Evolutionary conservation across 1,140 invertebrate genomes (phyloP).

Genomic region (Andricus grossulariae): DNA sequence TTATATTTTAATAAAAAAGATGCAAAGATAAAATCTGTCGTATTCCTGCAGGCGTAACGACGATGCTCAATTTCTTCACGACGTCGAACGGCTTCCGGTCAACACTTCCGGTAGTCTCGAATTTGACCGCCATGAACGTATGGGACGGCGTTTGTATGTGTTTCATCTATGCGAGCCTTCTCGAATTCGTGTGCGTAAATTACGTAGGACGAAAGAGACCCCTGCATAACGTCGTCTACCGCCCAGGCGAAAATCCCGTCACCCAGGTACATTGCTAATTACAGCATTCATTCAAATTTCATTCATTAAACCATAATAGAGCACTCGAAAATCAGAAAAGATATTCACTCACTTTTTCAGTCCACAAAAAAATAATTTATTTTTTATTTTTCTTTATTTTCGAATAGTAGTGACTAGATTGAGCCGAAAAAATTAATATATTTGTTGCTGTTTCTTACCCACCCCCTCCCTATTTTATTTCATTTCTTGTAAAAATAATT

Average conservation of each 20-base stretch:
- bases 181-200: conserved; percentile 96
- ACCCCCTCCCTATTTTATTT: no score
- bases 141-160: conserved; percentile 98
- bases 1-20: neutral
- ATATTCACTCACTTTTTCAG: neutral
- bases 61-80: conserved; percentile 98
- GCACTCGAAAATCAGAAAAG: no score
- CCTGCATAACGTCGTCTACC: conserved; percentile 90
- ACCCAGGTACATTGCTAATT: conserved; percentile 83
- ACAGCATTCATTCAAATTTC: conserved; percentile 34
- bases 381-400: no score
- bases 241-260: conserved; percentile 92
- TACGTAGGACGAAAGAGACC: conserved; percentile 94
- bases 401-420: no score
- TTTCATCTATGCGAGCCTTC: conserved; percentile 94
- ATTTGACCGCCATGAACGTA: conserved; percentile 95
- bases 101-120: conserved; percentile 93
- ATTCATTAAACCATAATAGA: neutral
- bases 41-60: conserved; percentile 87
- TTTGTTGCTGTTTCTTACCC: no score
- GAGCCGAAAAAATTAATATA: no score
- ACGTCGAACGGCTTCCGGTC: conserved; percentile 93
- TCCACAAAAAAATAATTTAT: no score
- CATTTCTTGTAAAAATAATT: no score
- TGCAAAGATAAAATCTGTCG: neutral